Evolutionary conservation across 2,797 vertebrate species (phyloP), one percentile per base, ranked within the genome.

Genomic region (Esox masquinongy): DNA sequence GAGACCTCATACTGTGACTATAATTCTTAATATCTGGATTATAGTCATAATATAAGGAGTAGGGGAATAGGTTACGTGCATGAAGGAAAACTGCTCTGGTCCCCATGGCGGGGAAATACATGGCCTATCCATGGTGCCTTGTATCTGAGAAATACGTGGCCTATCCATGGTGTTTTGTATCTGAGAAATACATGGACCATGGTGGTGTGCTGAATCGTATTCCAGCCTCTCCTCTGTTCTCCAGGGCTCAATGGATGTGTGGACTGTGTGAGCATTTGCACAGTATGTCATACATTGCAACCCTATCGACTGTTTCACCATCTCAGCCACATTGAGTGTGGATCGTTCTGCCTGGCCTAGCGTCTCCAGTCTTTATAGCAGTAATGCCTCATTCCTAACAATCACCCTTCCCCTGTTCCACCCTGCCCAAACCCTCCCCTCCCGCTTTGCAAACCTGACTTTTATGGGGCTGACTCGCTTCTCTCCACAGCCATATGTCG

Each of bases 231-330:
- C 51, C 36, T 22, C 53, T 56, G 19, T n/a, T 56, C 53, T 56
- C 53, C n/a, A 17, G 53, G 22, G 61, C 69, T 49, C 70, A 73
- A 72, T 36, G 51, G 34, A 22, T 43, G n/a, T 22, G n/a, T 61
- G 70, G 34, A 24, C 14, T 7, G 75, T 26, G 7, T n/a, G 75
- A 77, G 29, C 39, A 14, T 26, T 70, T 56, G 56, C 70, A 26
- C 69, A 81, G 82, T 79, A 74, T 74, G 12, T 83, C 79, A 74
- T 49, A 61, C 16, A 49, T 75, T 47, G 69, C 14, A 70, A 79
- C 79, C 82, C 31, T 22, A 64, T 88, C 87, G 74, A 84, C 88
- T 91, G 90, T 85, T 86, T 81, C 84, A 22, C 77, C 80, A 84
- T 89, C 83, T 84, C 74, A 63, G 74, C 73, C 72, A 76, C 82